Evolutionary conservation across 2,888 invertebrate species (phyloP).

Genomic region (Zaprionus lineosus): DNA sequence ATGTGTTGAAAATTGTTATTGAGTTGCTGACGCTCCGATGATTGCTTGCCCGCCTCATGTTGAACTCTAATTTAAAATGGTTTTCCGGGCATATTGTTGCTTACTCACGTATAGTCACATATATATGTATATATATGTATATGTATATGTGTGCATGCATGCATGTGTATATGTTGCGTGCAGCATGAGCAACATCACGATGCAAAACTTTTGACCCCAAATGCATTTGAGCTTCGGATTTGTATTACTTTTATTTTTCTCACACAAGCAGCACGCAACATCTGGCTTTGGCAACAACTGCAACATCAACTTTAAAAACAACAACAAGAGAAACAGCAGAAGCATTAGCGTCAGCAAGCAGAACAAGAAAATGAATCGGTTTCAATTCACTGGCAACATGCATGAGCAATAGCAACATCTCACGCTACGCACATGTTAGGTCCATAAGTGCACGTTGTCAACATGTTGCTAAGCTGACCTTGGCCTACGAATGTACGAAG

Average conservation of each 20-base stretch:
- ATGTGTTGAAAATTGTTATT: conserved; percentile 42
- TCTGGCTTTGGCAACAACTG: conserved; percentile 2
- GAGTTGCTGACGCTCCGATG: conserved; percentile 26
- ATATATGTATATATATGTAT: conserved; percentile 21
- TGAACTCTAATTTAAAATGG: conserved; percentile 49
- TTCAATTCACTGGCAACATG: too few relatives aligned
- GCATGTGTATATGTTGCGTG: conserved; percentile 34
- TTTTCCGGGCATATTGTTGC: conserved; percentile 31
- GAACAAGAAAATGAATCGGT: too few relatives aligned
- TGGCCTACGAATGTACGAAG: conserved; percentile 52
- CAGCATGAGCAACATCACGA: conserved; percentile 41
- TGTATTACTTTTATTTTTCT: neutral
- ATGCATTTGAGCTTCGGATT: conserved; percentile 18
- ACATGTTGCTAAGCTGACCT: conserved; percentile 69
- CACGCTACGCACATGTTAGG: conserved; percentile 35
- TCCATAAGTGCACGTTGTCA: conserved; percentile 38
- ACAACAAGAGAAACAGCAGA: too few relatives aligned
- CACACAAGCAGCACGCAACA: conserved; percentile 42
- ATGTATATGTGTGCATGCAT: conserved; percentile 17
- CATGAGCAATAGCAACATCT: conserved; percentile 48
- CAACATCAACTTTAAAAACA: neutral
- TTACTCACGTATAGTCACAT: neutral
- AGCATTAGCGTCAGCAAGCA: too few relatives aligned
- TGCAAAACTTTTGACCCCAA: conserved; percentile 58
- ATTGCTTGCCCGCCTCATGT: conserved; percentile 39